phyloP scores from a whole-genome alignment of 2,797 vertebrate species.

The Ptychadena robeensis region DNA sequence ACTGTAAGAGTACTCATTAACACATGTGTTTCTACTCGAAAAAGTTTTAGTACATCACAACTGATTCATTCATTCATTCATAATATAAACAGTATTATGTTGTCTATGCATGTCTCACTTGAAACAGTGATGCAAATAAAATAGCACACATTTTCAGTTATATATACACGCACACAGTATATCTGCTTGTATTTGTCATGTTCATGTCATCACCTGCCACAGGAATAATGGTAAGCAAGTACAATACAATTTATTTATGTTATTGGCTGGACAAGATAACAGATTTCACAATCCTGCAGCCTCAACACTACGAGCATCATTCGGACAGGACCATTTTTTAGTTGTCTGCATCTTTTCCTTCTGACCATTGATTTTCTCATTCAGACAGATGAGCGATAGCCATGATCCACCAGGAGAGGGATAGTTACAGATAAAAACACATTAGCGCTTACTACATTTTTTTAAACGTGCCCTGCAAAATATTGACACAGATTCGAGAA shows the following conservation, averaged over 20 bases:
- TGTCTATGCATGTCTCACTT: too few relatives aligned
- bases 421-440: constrained; percentile 59
- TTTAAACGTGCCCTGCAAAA: constrained; percentile 36
- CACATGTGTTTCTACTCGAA: too few relatives aligned
- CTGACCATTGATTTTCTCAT: constrained; percentile 61
- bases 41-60: too few relatives aligned
- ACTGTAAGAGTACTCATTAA: too few relatives aligned
- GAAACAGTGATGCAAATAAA: too few relatives aligned
- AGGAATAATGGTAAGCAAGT: constrained; percentile 46
- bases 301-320: constrained; percentile 57
- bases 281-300: constrained; percentile 54
- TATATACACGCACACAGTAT: neutral
- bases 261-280: constrained; percentile 59
- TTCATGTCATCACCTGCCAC: constrained; percentile 44
- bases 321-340: constrained; percentile 59
- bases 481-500: constrained; percentile 46
- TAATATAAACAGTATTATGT: too few relatives aligned
- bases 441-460: constrained; percentile 48
- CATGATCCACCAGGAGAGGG: constrained; percentile 53
- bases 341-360: constrained; percentile 57
- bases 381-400: constrained; percentile 58
- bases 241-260: constrained; percentile 57
- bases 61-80: too few relatives aligned
- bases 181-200: constrained; percentile 43
- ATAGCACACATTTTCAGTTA: too few relatives aligned